Percentiles rank a stretch among this genome's conserved stretches.
phyloP scores from a whole-genome alignment of 23 tunicate species.

The Styela clava region DNA sequence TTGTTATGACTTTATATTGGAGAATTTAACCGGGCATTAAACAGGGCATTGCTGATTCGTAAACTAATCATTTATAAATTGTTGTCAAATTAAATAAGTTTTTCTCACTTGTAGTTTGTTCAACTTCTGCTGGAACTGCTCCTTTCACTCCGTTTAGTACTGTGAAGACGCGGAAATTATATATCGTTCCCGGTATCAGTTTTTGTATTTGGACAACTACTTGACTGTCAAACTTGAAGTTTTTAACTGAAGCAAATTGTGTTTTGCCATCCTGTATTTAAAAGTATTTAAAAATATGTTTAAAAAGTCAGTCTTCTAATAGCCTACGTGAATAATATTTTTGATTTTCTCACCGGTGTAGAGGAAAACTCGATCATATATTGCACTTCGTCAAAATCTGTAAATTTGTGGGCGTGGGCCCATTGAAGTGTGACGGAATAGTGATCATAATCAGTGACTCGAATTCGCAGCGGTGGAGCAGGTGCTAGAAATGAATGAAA shows the following conservation, averaged over 20 bases:
- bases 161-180: slow-evolving; percentile 44
- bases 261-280: background rate
- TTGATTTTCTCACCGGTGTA: slow-evolving; percentile 8
- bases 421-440: slow-evolving; percentile 40
- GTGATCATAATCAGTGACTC: slow-evolving; percentile 19
- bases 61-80: no score
- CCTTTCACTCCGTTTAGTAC: slow-evolving; percentile 23
- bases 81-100: background rate
- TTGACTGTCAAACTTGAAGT: slow-evolving; percentile 12
- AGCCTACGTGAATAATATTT: background rate
- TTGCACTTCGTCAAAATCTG: slow-evolving; percentile 15
- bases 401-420: slow-evolving; percentile 31
- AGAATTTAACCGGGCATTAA: no score
- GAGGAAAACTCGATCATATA: slow-evolving; percentile 8
- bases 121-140: slow-evolving; percentile 25
- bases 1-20: no score
- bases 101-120: slow-evolving; percentile 65
- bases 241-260: slow-evolving; percentile 17
- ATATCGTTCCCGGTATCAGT: slow-evolving; percentile 57
- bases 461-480: slow-evolving; percentile 27
- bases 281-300: background rate
- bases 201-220: slow-evolving; percentile 29
- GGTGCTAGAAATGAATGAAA: slow-evolving; percentile 22
- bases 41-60: no score
- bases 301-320: background rate